Conservation (phyloP, 1,140 invertebrate genomes). For the Diplogasteroides magnus region DNA sequence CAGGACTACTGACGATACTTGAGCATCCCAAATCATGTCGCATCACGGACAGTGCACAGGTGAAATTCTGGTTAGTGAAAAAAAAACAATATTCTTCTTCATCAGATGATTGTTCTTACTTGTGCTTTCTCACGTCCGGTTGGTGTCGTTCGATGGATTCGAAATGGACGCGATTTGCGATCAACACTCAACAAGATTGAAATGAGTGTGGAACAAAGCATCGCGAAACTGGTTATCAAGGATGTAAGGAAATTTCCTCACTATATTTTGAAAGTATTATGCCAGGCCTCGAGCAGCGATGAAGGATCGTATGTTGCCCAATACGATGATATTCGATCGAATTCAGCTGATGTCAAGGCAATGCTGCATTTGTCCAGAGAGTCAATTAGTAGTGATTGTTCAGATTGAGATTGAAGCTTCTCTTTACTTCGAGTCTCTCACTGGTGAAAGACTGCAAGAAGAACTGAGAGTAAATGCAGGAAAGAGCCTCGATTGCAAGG, state of each 20-base stretch:
- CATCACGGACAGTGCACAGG: not conserved
- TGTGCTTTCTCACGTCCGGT: not conserved
- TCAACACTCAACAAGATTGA: not conserved
- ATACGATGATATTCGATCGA: not conserved
- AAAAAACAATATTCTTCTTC: not conserved
- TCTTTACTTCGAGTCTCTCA: not conserved
- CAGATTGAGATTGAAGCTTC: not conserved
- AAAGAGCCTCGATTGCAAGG: constrained; percentile 21
- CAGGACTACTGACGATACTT: not conserved
- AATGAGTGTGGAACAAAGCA: not conserved
- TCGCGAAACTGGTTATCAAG: not conserved
- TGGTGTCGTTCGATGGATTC: not conserved
- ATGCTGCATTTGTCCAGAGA: not conserved
- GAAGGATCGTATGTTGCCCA: not conserved
- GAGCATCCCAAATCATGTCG: not conserved
- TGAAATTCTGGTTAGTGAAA: not conserved
- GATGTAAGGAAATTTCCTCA: not conserved
- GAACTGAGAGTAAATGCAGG: constrained; percentile 5
- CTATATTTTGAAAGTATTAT: not conserved
- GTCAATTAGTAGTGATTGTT: not conserved
- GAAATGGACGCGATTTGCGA: not conserved
- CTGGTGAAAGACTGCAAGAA: not conserved
- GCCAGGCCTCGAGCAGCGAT: not conserved
- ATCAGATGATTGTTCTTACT: not conserved
- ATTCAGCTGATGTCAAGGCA: not conserved